phyloP scores from a whole-genome alignment of 2,113 vertebrate genomes.

The Sakesphorus luctuosus region DNA sequence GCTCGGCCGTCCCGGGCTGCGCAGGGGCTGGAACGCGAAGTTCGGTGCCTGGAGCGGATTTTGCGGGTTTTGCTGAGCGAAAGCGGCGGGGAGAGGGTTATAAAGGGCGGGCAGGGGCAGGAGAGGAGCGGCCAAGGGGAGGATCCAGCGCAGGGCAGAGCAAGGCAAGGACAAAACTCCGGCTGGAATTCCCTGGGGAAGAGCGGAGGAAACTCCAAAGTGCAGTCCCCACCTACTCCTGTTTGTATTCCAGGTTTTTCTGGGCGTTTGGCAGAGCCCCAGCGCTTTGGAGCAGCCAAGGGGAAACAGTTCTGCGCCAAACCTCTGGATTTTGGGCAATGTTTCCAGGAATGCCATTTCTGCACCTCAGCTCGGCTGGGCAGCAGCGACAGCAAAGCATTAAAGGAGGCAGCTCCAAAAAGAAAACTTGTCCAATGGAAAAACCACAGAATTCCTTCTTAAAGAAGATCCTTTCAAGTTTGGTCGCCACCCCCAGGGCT shows the following conservation, averaged over 20 bases:
- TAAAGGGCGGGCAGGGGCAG: neutral
- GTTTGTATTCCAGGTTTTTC: fast-evolving
- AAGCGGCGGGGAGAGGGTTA: neutral
- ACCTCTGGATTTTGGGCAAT: neutral
- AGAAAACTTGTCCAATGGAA: neutral
- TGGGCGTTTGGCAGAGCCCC: neutral
- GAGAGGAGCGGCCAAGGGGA: neutral
- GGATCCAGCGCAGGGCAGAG: neutral
- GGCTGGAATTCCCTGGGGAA: neutral
- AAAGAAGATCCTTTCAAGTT: neutral
- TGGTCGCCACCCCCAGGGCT: fast-evolving
- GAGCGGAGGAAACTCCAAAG: neutral
- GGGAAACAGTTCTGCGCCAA: neutral
- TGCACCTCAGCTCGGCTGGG: neutral
- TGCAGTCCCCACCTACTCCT: neutral
- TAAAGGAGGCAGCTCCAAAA: neutral
- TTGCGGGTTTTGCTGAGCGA: neutral
- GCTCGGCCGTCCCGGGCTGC: too few species aligned
- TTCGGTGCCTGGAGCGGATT: neutral
- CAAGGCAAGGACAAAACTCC: neutral
- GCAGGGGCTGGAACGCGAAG: too few species aligned
- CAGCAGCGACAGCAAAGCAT: neutral
- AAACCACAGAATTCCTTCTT: neutral
- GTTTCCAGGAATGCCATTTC: neutral
- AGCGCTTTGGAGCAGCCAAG: neutral